A percentile compares a stretch with the other conserved stretches of the same genome.
These are phyloP conservation scores for Drosophila robusta DNA, from an alignment of 2,888 invertebrate genomes.

Conservation along the genomic window DNA sequence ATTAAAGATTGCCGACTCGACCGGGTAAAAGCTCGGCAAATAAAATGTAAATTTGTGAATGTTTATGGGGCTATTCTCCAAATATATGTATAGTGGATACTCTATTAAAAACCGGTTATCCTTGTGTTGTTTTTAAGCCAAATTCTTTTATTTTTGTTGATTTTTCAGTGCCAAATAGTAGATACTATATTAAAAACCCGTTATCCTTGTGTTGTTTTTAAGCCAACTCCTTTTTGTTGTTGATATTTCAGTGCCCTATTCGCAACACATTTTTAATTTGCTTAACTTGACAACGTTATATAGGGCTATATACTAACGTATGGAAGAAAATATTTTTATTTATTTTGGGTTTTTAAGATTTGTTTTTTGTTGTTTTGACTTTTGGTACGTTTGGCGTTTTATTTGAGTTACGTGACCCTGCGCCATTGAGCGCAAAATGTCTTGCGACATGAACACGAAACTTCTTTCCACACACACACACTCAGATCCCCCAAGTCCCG, in stretches of 20 bases:
- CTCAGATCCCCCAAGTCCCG: too few species aligned
- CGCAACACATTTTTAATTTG: slow-evolving; percentile 50
- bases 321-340: slow-evolving; percentile 7
- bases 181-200: too few species aligned
- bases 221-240: too few species aligned
- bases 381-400: slow-evolving; percentile 70
- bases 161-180: too few species aligned
- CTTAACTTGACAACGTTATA: slow-evolving; percentile 26
- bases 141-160: too few species aligned
- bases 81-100: neutral
- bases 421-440: slow-evolving; percentile 73
- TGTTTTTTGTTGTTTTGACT: slow-evolving; percentile 32
- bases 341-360: slow-evolving; percentile 5
- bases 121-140: too few species aligned
- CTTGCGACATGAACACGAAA: slow-evolving; percentile 77
- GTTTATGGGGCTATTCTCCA: too few species aligned
- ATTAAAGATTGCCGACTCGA: too few species aligned
- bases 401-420: slow-evolving; percentile 80
- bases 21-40: too few species aligned
- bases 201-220: too few species aligned
- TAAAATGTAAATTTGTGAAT: too few species aligned
- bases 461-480: slow-evolving; percentile 41
- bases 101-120: neutral
- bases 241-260: slow-evolving; percentile 25
- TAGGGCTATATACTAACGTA: neutral